Evolutionary conservation across 2,888 invertebrate species (phyloP).

Genomic region (Yponomeuta sedellus): DNA sequence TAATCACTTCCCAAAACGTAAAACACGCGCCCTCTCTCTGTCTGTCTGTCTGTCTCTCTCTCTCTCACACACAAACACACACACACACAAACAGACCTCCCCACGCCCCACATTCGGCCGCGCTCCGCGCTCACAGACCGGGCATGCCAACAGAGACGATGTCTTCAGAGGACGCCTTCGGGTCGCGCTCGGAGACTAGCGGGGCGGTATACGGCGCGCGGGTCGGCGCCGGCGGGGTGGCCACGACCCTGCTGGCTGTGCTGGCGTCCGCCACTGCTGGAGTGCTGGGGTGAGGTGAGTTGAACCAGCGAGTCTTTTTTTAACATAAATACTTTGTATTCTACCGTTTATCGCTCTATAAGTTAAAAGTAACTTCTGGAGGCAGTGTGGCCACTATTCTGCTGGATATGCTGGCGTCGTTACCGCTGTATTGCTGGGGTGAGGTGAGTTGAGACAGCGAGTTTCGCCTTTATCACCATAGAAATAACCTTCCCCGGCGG

Average conservation of each 20-base stretch:
- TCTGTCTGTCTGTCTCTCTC: too few relatives aligned
- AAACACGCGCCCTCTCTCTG: too few relatives aligned
- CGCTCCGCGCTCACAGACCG: neutral
- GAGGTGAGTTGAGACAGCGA: too few relatives aligned
- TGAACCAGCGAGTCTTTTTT: neutral
- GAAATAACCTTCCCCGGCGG: too few relatives aligned
- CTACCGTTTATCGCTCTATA: too few relatives aligned
- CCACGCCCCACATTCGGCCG: neutral
- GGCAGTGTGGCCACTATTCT: too few relatives aligned
- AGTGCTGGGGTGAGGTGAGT: slow-evolving; percentile 86
- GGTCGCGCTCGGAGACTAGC: slow-evolving; percentile 28
- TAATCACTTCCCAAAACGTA: too few relatives aligned
- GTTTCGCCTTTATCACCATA: too few relatives aligned
- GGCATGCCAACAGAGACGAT: slow-evolving; percentile 42
- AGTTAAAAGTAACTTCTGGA: too few relatives aligned
- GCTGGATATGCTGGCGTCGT: too few relatives aligned
- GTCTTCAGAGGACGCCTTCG: slow-evolving; percentile 59
- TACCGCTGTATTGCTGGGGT: too few relatives aligned
- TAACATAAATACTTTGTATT: slow-evolving; percentile 1
- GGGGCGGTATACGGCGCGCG: slow-evolving; percentile 47
- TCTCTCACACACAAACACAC: neutral
- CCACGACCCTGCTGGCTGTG: slow-evolving; percentile 79
- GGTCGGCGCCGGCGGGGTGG: slow-evolving; percentile 77
- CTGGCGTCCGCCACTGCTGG: slow-evolving; percentile 81
- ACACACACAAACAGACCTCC: neutral